Evolutionary conservation across 2,797 vertebrate genomes (phyloP).

Genomic region (Sebastes diploproa): DNA sequence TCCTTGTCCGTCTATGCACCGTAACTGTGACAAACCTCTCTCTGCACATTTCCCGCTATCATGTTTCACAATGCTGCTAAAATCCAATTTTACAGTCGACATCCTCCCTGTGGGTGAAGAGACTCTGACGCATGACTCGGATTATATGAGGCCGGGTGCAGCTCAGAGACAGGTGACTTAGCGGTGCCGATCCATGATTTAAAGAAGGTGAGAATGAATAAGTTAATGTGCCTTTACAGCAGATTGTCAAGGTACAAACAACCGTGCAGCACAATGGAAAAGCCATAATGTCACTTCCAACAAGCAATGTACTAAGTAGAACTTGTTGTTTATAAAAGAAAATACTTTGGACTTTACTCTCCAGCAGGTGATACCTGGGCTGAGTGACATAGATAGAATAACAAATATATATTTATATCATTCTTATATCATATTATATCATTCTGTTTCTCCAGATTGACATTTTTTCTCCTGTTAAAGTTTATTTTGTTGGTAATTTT

Average conservation of each 20-base stretch:
- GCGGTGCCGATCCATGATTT: neutral
- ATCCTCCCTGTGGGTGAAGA: neutral
- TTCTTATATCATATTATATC: neutral
- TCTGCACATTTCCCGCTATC: slow-evolving; percentile 31
- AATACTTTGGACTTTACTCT: neutral
- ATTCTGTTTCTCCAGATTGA: neutral
- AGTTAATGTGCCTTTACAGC: neutral
- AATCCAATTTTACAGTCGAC: slow-evolving; percentile 32
- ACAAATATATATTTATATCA: neutral
- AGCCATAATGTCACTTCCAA: neutral
- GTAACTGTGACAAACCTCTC: slow-evolving; percentile 20
- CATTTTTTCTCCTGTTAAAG: neutral
- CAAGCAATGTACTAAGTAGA: neutral
- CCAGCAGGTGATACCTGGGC: neutral
- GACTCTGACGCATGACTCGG: slow-evolving; percentile 26
- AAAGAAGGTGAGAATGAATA: neutral
- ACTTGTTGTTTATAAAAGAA: neutral
- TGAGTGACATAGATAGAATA: neutral
- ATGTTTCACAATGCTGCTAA: slow-evolving; percentile 35
- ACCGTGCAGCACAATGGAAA: neutral
- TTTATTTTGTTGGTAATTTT: neutral
- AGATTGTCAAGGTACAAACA: neutral
- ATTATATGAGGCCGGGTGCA: slow-evolving; percentile 12
- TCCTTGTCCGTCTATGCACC: neutral
- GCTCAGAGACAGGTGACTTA: neutral